Base-by-base conservation (phyloP, 2,888 invertebrate genomes). In the Elgonia sp. region DNA sequence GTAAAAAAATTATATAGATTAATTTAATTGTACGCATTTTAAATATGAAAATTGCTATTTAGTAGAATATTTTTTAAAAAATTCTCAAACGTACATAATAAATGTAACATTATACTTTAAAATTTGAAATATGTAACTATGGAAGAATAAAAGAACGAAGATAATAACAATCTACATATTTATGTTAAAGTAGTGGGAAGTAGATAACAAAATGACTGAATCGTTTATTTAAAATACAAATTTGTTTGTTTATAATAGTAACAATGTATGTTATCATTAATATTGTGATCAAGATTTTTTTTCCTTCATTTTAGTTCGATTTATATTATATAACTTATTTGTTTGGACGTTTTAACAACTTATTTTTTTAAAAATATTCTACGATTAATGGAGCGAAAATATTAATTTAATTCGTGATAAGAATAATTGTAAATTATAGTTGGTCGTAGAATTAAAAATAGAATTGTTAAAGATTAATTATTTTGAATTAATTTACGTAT, bases 111-210 rank as follows among this genome's bases (percentile, higher is more conserved):
- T 29, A 37, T 14, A 60, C 16, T 29, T 42, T 42, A 10, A 20
- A 42, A 60, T 60, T 29, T 14, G 37, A 60, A 12, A 29, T 14
- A 60, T 57, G 57, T 57, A 57, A 57, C 21, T 20, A 57, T 57
- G 20, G 12, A 21, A 7, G 18, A 20, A 20, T 20, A 21, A 57
- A 18, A 57, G 20, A 21, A 20, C 8, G 2, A 57, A 12, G 53
- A 53, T 53, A 53, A 53, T 16, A n/a, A 57, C 57, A 12, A 57
- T 57, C 21, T 21, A 21, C 57, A 21, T 57, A 39, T 16, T 40
- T 65, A 42, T 42, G 65, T 65, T 40, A 40, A 65, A 65, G 18
- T 65, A 42, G 65, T 65, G n/a, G 10, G 40, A 18, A 40, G 65
- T 10, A 42, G 42, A 65, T 42, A 65, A 65, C 65, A 10, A 20